Evolutionary conservation across 2,888 invertebrate species (phyloP), one percentile per base, ranked within the genome.

Genomic region (Andrena bicolor): DNA sequence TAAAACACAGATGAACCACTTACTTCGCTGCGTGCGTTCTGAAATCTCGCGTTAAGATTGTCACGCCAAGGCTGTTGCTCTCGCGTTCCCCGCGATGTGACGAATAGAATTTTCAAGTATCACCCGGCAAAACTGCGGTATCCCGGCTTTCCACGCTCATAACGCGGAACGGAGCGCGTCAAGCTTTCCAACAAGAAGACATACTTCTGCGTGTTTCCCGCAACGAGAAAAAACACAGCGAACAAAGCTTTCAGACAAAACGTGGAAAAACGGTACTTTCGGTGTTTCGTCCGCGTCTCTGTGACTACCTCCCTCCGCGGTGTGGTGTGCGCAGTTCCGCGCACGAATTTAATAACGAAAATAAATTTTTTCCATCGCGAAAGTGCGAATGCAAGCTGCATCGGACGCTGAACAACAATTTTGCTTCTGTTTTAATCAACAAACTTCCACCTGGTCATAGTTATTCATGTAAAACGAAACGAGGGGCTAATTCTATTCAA

Each of bases 201-300:
- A 76, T 49, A 63, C 66, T 49, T 71, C 61, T 20, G 53, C 48
- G 63, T 28, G 51, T 73, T 60, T 23, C 23, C 65, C 56, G 58
- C 48, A 26, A 60, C 64, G 66, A 69, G 80, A 51, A 69, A 70
- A 81, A 79, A 65, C 79, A 60, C 58, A 16, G 58, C 23, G 64
- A 69, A 81, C 80, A 74, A 81, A 80, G 81, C 81, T 81, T 81
- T 80, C 68, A 80, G 81, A 80, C 73, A 51, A 79, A 81, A 70
- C 74, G 74, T 72, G 81, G 81, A 68, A 81, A 81, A 79, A 74
- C 64, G 69, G 74, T 69, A 81, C 81, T 81, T 81, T 81, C 64
- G 58, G 41, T 60, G 64, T 74, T 70, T 80, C 81, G 70, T 70
- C 48, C 80, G 64, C 69, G 53, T 80, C 65, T 64, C 74, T 32